Evolutionary conservation across 2,888 invertebrate species (phyloP), one percentile per base, ranked within the genome.

Genomic region (Chirona hameri): DNA sequence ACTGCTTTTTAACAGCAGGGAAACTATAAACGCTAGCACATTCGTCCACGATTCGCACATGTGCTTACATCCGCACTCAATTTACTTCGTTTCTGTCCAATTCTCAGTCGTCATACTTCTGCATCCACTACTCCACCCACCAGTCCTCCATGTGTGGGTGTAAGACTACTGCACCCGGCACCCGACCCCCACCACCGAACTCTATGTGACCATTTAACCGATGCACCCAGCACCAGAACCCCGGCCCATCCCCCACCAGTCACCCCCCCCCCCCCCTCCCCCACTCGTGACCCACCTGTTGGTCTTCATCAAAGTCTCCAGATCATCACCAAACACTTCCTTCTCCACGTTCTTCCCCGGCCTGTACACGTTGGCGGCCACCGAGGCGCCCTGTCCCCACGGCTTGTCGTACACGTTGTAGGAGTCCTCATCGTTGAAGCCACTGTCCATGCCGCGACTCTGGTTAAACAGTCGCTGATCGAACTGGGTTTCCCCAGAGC

Each of bases 371-470:
- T 96, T 95, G 65, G 94, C 92, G 0, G 94, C 95, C 84, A 98
- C 91, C 0, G 93, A 92, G 86, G 94, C 94, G 55, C 93, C 92
- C 86, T 96, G 95, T 83, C 98, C 92, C 99, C 99, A 99, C 0
- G 99, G 97, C 88, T 97, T 97, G 89, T 99, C 98, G 87, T 99
- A 99, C 0, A 99, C 98, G 88, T 94, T 97, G 89, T 99, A 99
- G 0, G 94, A 94, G 86, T 99, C 99, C 86, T 99, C 99, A 86
- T 99, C 98, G 0, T 93, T 97, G 88, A 96, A 99, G 0, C 98
- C 98, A 85, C 94, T 93, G 87, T 96, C 98, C 93, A 99, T 94
- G 82, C 96, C 96, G 86, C 95, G 94, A 82, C 91, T 93, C 85
- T 96, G 97, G 86, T 99, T 99, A 88, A 99, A 99, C 24, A 99